A percentile compares a stretch with the other conserved stretches of the same genome.
These are phyloP conservation scores for Rhinogobio ventralis DNA, from an alignment of 2,797 vertebrate species.

Conservation along the genomic window DNA sequence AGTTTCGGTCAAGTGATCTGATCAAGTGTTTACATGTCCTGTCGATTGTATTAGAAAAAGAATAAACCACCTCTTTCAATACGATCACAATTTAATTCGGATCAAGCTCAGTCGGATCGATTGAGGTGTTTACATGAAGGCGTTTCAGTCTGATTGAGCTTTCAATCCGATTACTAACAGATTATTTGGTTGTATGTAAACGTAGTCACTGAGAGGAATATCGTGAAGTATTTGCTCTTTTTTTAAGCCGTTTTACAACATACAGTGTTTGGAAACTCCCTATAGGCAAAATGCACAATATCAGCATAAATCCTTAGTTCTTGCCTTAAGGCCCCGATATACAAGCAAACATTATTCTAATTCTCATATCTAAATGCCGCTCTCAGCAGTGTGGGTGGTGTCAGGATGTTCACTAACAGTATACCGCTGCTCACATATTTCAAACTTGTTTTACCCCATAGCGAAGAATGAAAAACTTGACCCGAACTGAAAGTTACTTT, in stretches of 20 bases:
- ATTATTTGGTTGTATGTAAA: too few relatives aligned
- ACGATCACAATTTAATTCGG: too few relatives aligned
- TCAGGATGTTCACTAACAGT: background rate
- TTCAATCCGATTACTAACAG: too few relatives aligned
- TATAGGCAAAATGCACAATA: background rate
- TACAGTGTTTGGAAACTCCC: background rate
- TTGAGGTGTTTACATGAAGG: too few relatives aligned
- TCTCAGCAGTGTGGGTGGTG: background rate
- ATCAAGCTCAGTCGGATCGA: too few relatives aligned
- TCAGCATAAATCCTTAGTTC: background rate
- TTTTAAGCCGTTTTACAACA: background rate
- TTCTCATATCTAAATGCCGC: too few relatives aligned
- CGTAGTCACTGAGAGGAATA: background rate
- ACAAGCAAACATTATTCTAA: too few relatives aligned
- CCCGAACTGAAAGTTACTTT: background rate
- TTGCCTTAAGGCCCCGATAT: background rate
- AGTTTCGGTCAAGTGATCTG: too few relatives aligned
- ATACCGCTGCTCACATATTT: background rate
- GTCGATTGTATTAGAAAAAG: too few relatives aligned
- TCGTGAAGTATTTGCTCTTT: background rate
- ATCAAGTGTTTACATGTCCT: too few relatives aligned
- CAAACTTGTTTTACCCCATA: background rate
- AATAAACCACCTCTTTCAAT: too few relatives aligned
- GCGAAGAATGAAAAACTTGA: background rate
- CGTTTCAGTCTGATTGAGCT: too few relatives aligned